Base-by-base conservation (phyloP, 2,113 vertebrate species). In the Phrynosoma blainvillii region DNA sequence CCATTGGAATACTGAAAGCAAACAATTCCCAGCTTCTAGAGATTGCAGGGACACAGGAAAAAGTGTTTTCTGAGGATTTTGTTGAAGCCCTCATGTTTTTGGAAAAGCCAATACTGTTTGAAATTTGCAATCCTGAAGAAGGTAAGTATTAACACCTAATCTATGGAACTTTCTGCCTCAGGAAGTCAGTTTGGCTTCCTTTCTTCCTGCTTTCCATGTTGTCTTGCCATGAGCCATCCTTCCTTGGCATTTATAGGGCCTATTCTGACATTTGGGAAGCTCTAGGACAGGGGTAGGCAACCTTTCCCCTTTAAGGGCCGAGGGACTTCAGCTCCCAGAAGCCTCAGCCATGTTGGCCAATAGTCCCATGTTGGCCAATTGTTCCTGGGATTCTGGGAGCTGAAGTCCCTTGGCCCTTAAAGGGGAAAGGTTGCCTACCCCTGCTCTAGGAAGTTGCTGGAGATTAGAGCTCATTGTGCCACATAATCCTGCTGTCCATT, bases 1-100 rank as follows among this genome's bases (percentile, higher is more conserved):
- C 98, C 74, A 96, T 98, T 14, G 98, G 98, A 21, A 95, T 98
- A 23, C 89, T 93, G 18, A 66, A 90, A 0, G 97, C 97, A 40
- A 94, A 97, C 92, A 90, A 52, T 23, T 89, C 95, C 21, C 97
- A 98, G 87, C 96, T 99, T 83, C 70, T 94, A 83, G 97, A 98
- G 89, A 98, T 98, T 90, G 96, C 96, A 2, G 96, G 96, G 1
- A 91, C 95, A 1, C 52, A 79, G 32, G 93, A 96, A 12, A 96
- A 90, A 89, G 94, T 97, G 40, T 97, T 95, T 16, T 20, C 90
- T 14, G 94, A 95, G 83, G 95, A 88, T 81, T 93, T 96, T 90
- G 98, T 98, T 91, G 95, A 97, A 4, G 96, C 89, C 2, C 93
- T 98, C 75, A 80, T 93, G 68, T 95, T 96, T 87, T 75, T 98